Percentiles rank a stretch among this genome's conserved stretches.
phyloP scores from a whole-genome alignment of 2,797 vertebrate genomes.

The Agapornis canus region DNA sequence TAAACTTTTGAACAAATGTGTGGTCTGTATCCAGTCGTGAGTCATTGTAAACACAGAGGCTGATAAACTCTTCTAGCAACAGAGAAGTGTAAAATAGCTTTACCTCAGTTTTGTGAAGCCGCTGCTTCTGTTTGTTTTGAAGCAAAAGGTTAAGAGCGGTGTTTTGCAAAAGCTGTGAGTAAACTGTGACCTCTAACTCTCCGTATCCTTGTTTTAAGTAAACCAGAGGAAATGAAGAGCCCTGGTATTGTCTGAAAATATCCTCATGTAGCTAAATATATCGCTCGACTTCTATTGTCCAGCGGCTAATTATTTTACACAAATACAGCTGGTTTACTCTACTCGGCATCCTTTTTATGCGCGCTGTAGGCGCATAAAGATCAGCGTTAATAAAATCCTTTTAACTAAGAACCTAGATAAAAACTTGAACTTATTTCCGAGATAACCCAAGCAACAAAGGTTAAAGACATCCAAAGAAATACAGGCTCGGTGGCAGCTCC shows the following conservation, averaged over 20 bases:
- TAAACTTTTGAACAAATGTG: conserved; percentile 43
- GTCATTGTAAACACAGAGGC: conserved; percentile 2
- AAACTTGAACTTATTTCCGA: background rate
- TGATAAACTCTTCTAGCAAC: background rate
- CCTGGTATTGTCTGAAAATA: conserved; percentile 75
- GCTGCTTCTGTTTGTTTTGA: conserved; percentile 43
- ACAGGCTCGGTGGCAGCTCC: background rate
- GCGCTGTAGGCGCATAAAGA: background rate
- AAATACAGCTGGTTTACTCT: conserved; percentile 38
- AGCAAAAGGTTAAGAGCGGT: conserved; percentile 35
- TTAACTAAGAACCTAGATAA: background rate
- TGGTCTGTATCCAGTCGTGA: background rate
- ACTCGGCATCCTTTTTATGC: background rate
- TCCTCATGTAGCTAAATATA: conserved; percentile 69
- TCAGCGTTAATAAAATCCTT: background rate
- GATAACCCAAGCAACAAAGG: background rate
- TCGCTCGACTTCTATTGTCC: conserved; percentile 10
- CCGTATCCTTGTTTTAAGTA: conserved; percentile 70
- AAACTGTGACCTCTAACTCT: conserved; percentile 71
- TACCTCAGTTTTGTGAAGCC: background rate
- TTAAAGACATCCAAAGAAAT: background rate
- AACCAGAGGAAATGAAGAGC: conserved; percentile 75
- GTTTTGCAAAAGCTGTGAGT: conserved; percentile 49
- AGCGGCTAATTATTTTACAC: conserved; percentile 14
- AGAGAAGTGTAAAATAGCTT: conserved; percentile 14